Evolutionary conservation across 1,140 invertebrate genomes (phyloP), one percentile per base, ranked within the genome.

Genomic region (Parapsyche elsis): DNA sequence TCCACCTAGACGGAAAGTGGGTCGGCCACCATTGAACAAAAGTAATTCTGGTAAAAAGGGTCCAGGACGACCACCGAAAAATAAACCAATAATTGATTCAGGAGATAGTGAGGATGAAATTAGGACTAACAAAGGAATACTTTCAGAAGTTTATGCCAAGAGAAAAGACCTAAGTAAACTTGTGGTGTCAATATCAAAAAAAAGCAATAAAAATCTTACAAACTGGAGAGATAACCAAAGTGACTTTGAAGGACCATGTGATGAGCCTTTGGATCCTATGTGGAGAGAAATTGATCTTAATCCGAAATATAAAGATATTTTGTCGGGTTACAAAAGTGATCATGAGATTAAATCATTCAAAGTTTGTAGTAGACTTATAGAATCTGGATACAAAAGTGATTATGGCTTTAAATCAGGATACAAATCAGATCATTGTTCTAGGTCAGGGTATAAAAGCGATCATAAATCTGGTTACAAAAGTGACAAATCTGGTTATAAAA

Each of bases 1-100:
- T 88, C 94, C 94, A 0, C 93, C 93, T 0, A 92, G 93, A 81
- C 89, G 94, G 80, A 95, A 94, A 88, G 91, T 91, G 44, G 91
- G 92, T 0, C 87, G 92, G 14, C 91, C 90, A 78, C 89, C 90
- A 4, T 85, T 89, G 83, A 87, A 64, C 59, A 88, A 89, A 85
- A 84, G 86, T 24, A 88, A 67, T 70, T 38, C 85, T 83, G 80
- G 81, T 64, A 86, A 85, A 77, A 91, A 90, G 86, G 86, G 86
- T 14, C 84, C 88, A 49, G 87, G 88, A n/a, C 88, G 89, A 85
- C 90, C 89, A 30, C 86, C 89, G 49, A 90, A 90, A 84, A 87
- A 89, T 83, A 90, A 89, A 86, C 87, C 87, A 80, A 86, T 86
- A 49, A 88, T 86, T 61, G 88, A 88, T 81, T 88, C 88, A 21